Evolutionary conservation across 2,113 vertebrate genomes (phyloP), one percentile per base, ranked within the genome.

Genomic region (Egretta garzetta): DNA sequence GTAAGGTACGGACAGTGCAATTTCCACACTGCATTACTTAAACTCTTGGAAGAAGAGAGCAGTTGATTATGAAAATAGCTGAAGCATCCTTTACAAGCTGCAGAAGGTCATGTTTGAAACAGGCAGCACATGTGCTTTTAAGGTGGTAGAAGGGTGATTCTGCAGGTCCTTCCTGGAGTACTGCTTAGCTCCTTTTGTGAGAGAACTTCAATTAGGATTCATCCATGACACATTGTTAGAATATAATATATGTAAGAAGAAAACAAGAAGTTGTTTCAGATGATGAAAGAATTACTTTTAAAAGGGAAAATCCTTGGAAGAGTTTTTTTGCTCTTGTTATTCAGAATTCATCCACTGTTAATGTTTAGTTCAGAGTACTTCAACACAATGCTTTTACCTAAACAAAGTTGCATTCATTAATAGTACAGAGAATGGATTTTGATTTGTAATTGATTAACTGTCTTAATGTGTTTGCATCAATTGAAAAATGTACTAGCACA

Each of bases 361-460:
- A 32, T 67, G n/a, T 55, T 93, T 37, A 47, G 23, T 72, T 89
- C 55, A 16, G 66, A 86, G 41, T 56, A 76, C 86, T 95, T 77
- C 86, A 80, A 5, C 59, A 39, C 32, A 43, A 8, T 39, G 82
- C 74, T 92, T 84, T 77, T 82, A 79, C 73, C 77, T 91, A 84
- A 77, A 53, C 63, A 50, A 94, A 88, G 70, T 30, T 88, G 28
- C 63, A 90, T 72, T 96, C 72, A 63, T 89, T 92, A 97, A 86
- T 80, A 94, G 55, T 88, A 91, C 82, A 93, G 92, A 87, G 85
- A 86, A 91, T 97, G 91, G 95, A 95, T 97, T 97, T 97, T 97
- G 92, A 94, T 97, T 97, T 94, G 92, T 88, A 92, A 96, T 97
- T 93, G 96, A 98, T 98, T 93, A 97, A 88, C 94, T 97, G 93